A percentile compares a stretch with the other conserved stretches of the same genome.
These are phyloP conservation scores for Callipepla californica DNA, from an alignment of 2,113 vertebrate species.

Conservation along the genomic window DNA sequence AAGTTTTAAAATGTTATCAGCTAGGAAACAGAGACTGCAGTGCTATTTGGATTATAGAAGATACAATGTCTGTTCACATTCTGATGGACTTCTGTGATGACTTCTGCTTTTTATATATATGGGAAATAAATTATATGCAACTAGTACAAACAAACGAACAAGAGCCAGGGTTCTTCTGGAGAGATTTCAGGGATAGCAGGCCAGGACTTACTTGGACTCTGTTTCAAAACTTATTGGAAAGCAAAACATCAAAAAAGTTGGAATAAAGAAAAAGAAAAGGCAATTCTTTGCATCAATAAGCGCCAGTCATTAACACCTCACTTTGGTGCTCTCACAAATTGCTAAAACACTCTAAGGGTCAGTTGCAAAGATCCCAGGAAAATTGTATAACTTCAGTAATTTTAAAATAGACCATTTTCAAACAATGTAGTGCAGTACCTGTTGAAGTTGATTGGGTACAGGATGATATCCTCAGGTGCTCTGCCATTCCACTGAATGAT, in stretches of 20 bases:
- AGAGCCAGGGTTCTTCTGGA: slow-evolving; percentile 49
- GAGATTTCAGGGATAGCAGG: slow-evolving; percentile 46
- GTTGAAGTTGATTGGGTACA: slow-evolving; percentile 50
- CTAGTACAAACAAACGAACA: slow-evolving; percentile 50
- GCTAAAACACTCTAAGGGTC: background rate
- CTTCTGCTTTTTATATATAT: slow-evolving; percentile 39
- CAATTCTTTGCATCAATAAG: background rate
- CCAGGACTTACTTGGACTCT: slow-evolving; percentile 62
- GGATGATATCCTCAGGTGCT: slow-evolving; percentile 40
- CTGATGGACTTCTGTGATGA: background rate
- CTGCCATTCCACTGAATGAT: slow-evolving; percentile 25
- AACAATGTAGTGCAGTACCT: background rate
- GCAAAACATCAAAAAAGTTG: slow-evolving; percentile 34
- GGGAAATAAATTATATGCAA: slow-evolving; percentile 23
- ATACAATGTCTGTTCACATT: slow-evolving; percentile 15
- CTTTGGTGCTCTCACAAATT: background rate
- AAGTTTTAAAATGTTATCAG: background rate
- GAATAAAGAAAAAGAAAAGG: slow-evolving; percentile 33
- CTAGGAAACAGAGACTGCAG: background rate
- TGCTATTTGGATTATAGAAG: slow-evolving; percentile 20
- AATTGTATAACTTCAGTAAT: background rate
- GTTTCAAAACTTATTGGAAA: slow-evolving; percentile 67
- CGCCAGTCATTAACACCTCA: background rate
- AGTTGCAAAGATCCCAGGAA: background rate
- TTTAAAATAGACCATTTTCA: background rate